phyloP scores from a whole-genome alignment of 2,888 invertebrate genomes.

The Parthenolecanium corni region DNA sequence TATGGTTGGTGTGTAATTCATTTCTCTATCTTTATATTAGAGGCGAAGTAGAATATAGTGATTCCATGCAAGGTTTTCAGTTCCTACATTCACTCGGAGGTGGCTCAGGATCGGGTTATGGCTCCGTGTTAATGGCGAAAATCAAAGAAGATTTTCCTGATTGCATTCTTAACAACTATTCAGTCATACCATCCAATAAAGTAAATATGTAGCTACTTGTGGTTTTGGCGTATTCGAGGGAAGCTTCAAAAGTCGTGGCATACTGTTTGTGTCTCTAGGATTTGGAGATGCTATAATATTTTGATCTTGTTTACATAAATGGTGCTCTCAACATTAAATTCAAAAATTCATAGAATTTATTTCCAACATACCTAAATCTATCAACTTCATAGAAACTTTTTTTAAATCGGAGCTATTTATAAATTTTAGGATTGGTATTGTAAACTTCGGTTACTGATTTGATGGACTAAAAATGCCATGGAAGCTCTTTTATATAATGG shows the following conservation, averaged over 20 bases:
- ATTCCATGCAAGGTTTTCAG: constrained; percentile 21
- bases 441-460: too few species aligned
- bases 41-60: constrained; percentile 21
- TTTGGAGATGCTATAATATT: background rate
- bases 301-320: background rate
- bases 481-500: too few species aligned
- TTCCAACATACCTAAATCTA: too few species aligned
- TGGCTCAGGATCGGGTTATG: constrained; percentile 20
- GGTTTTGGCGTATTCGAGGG: background rate
- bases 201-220: constrained; percentile 7
- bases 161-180: constrained; percentile 18
- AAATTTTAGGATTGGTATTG: too few species aligned
- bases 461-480: too few species aligned
- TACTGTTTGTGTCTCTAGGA: too few species aligned
- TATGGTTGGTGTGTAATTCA: too few species aligned
- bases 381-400: too few species aligned
- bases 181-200: constrained; percentile 17
- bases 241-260: too few species aligned
- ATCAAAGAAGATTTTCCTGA: constrained; percentile 24
- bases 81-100: constrained; percentile 16
- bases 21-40: background rate
- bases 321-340: too few species aligned
- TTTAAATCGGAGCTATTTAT: too few species aligned
- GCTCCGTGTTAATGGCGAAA: constrained; percentile 13
- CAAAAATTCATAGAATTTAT: too few species aligned